Conservation (phyloP, 64 coral and sea anemone species). For the Hydrozoanthus tunicans region DNA sequence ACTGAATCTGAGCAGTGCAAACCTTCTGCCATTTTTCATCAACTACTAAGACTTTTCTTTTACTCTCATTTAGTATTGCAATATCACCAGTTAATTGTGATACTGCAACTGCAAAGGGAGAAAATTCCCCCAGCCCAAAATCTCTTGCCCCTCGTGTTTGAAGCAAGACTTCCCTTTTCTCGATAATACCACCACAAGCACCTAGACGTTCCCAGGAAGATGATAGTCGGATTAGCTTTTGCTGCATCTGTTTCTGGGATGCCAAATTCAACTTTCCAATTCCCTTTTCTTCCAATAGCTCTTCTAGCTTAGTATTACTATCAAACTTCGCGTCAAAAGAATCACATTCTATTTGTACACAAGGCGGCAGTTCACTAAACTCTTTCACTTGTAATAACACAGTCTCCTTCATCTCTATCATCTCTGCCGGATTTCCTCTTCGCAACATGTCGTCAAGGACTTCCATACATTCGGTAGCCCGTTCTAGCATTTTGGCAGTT, state of each 20-base stretch:
- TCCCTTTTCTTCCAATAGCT: conserved; percentile 34
- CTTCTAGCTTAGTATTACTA: conserved; percentile 8
- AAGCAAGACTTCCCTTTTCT: conserved; percentile 45
- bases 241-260: neutral
- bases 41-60: conserved; percentile 55
- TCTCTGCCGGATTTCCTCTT: conserved; percentile 50
- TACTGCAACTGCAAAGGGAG: conserved; percentile 60
- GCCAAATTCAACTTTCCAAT: conserved; percentile 14
- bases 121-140: conserved; percentile 40
- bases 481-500: conserved; percentile 21
- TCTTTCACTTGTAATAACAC: conserved; percentile 48
- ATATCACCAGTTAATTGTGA: conserved; percentile 58
- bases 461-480: conserved; percentile 53
- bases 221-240: no score
- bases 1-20: conserved; percentile 53
- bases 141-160: conserved; percentile 38
- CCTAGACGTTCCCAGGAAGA: neutral
- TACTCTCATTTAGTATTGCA: conserved; percentile 61
- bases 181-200: conserved; percentile 27
- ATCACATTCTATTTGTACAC: neutral
- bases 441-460: conserved; percentile 54
- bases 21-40: conserved; percentile 38
- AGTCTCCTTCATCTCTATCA: conserved; percentile 68
- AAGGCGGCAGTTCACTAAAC: neutral
- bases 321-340: conserved; percentile 5